phyloP scores from a whole-genome alignment of 2,888 invertebrate species.

The Synergus itoensis region DNA sequence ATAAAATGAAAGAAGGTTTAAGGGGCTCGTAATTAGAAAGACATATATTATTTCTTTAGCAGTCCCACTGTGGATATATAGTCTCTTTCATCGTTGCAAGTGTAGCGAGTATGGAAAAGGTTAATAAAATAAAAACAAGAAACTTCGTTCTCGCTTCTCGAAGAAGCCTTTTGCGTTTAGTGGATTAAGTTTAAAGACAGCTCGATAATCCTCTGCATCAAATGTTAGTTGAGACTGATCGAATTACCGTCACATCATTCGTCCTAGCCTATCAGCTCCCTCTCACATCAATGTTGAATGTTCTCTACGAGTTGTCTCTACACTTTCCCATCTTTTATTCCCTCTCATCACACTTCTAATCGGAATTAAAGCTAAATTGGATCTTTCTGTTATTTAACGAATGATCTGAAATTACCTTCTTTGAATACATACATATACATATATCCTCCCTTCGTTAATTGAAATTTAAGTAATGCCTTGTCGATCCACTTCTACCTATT shows the following conservation, averaged over 20 bases:
- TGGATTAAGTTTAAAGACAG: constrained; percentile 55
- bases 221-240: constrained; percentile 65
- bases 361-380: constrained; percentile 60
- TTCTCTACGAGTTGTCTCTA: constrained; percentile 40
- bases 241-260: constrained; percentile 62
- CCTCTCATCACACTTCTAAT: constrained; percentile 51
- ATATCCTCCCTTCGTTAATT: background rate
- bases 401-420: constrained; percentile 29
- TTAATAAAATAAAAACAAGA: constrained; percentile 46
- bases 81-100: background rate
- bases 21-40: background rate
- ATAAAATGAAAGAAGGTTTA: background rate
- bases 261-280: constrained; percentile 36
- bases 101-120: background rate
- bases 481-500: background rate
- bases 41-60: background rate
- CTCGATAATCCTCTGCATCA: constrained; percentile 64
- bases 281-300: background rate
- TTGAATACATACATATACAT: background rate
- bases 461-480: background rate
- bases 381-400: constrained; percentile 63
- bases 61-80: background rate
- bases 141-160: constrained; percentile 32
- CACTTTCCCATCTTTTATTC: constrained; percentile 53
- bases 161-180: constrained; percentile 50